Base-by-base conservation (phyloP, 2,797 vertebrate species). In the Carduelis carduelis region DNA sequence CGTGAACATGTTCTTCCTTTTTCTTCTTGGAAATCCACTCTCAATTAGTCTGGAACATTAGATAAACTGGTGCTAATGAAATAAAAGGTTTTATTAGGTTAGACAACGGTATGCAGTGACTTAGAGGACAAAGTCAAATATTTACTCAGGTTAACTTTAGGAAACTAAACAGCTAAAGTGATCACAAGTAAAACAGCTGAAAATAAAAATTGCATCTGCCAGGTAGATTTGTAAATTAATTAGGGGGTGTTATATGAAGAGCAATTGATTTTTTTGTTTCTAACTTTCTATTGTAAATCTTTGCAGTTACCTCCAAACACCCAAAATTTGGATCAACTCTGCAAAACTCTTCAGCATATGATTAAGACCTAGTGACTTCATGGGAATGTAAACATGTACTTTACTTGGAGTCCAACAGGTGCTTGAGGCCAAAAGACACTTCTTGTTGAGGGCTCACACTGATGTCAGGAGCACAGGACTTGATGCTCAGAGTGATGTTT, bases 11-110 rank as follows among this genome's bases (percentile, higher is more conserved):
- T 84, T 94, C 93, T 96, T 94, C 94, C 79, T 86, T 94, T 96
- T 97, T 97, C 91, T 98, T 96, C 95, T 97, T 94, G 92, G 96
- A 97, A 97, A 97, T 96, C 77, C 80, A 83, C 84, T 92, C 91
- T 89, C 94, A 90, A 56, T 97, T 95, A 97, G 94, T 72, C 12
- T 2, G 26, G 96, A 95, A 96, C 95, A 94, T 89, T 85, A 83
- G 90, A 88, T 93, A 96, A 96, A 85, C 89, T 55, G 75, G 66
- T 87, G 94, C 90, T 95, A 95, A 96, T 92, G 91, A 93, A 95
- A 91, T 96, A 90, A 97, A 95, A 94, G 85, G 89, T 49, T 95
- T 95, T 83, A 91, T 95, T 95, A 84, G 92, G 93, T 95, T 96
- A 89, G 94, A 88, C 80, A 93, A 88, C 0, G 92, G 92, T 94